Percentiles rank a stretch among this genome's conserved stretches.
phyloP scores from a whole-genome alignment of 2,888 invertebrate genomes.

The Trachelus iudaicus region DNA sequence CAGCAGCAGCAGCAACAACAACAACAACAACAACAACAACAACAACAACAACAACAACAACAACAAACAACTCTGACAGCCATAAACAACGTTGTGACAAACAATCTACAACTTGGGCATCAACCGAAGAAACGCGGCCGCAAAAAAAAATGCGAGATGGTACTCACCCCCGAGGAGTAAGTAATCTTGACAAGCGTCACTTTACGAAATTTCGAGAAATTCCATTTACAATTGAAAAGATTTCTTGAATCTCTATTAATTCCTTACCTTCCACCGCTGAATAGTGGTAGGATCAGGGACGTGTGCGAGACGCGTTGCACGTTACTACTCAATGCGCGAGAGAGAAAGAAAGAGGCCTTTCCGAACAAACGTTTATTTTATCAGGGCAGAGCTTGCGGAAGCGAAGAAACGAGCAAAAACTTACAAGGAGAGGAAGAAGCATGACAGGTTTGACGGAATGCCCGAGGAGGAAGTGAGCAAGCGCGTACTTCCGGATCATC shows the following conservation, averaged over 20 bases:
- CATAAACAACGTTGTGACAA: conserved; percentile 53
- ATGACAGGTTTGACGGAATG: conserved; percentile 96
- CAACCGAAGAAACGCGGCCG: conserved; percentile 85
- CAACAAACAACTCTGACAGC: conserved; percentile 54
- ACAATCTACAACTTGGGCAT: conserved; percentile 55
- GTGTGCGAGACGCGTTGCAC: too few species aligned
- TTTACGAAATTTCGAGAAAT: neutral
- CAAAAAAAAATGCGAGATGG: conserved; percentile 79
- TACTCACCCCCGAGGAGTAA: conserved; percentile 66
- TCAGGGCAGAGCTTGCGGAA: conserved; percentile 64
- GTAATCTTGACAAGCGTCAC: conserved; percentile 16
- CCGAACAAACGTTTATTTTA: neutral
- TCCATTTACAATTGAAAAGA: neutral
- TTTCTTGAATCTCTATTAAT: neutral
- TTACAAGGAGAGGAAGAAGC: conserved; percentile 89
- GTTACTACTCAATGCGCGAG: neutral
- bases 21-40: conserved; percentile 50
- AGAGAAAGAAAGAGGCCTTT: neutral
- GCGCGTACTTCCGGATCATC: conserved; percentile 93
- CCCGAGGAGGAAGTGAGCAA: conserved; percentile 96
- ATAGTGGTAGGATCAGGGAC: too few species aligned
- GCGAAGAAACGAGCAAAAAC: conserved; percentile 64
- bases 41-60: conserved; percentile 39
- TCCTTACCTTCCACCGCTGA: neutral
- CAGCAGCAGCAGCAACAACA: too few species aligned